phyloP scores from a whole-genome alignment of 2,888 invertebrate genomes.

The Ophonus ardosiacus region DNA sequence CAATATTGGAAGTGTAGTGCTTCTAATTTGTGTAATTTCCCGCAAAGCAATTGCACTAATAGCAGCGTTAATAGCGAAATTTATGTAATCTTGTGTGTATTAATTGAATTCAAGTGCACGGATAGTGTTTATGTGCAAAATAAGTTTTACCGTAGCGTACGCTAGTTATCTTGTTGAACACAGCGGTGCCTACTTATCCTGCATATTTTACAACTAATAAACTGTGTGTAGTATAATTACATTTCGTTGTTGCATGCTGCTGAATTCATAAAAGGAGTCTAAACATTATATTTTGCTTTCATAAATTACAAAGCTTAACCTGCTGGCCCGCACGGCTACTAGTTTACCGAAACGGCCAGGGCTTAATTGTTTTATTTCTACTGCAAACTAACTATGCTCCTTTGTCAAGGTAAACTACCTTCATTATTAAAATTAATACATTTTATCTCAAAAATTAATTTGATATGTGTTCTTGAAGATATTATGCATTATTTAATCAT shows the following conservation, averaged over 20 bases:
- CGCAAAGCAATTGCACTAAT: not conserved
- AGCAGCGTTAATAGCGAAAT: not conserved
- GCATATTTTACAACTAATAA: constrained; percentile 51
- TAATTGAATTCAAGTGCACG: constrained; percentile 51
- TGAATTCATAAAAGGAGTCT: constrained; percentile 41
- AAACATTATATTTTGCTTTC: constrained; percentile 40
- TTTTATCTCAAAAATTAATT: not conserved
- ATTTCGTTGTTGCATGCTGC: constrained; percentile 45
- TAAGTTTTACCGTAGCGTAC: constrained; percentile 39
- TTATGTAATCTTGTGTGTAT: constrained; percentile 30
- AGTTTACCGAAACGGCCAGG: constrained; percentile 2
- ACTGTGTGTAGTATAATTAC: constrained; percentile 43
- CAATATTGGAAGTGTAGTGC: not conserved
- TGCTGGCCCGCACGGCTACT: constrained; percentile 6
- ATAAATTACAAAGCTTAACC: constrained; percentile 32
- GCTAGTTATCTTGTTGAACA: constrained; percentile 49
- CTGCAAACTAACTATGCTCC: not conserved
- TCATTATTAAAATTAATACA: not conserved
- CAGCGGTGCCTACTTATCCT: constrained; percentile 9
- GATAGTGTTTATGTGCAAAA: constrained; percentile 38
- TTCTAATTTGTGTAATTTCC: not conserved
- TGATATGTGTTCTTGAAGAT: not conserved
- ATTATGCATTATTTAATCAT: too few species aligned
- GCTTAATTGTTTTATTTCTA: constrained; percentile 7
- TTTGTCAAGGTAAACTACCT: not conserved